These are phyloP conservation scores for Poecilia gillii DNA, from an alignment of 2,797 vertebrate species.

Conservation along the genomic window DNA sequence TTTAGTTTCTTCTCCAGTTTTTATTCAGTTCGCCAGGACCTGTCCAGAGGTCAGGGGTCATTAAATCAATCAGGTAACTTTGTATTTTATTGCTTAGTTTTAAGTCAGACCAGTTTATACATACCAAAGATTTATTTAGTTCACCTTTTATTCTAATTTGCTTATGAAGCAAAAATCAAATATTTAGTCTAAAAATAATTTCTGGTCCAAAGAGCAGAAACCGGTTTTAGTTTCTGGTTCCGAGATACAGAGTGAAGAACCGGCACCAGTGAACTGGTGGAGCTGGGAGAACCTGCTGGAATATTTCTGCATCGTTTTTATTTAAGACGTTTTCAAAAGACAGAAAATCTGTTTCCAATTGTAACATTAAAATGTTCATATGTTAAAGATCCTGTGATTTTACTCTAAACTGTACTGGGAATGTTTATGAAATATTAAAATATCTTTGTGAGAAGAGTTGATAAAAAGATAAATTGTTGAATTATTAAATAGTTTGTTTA, in stretches of 20 bases:
- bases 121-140: neutral
- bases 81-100: constrained; percentile 7
- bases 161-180: neutral
- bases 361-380: neutral
- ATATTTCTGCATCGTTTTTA: neutral
- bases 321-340: constrained; percentile 54
- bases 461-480: constrained; percentile 65
- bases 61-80: no score
- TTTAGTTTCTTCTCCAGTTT: no score
- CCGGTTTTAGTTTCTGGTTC: neutral
- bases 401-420: constrained; percentile 35
- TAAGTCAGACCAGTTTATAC: neutral
- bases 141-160: neutral
- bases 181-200: neutral
- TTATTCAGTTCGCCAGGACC: no score
- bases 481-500: neutral
- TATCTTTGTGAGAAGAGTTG: constrained; percentile 46
- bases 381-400: constrained; percentile 34
- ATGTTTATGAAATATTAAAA: constrained; percentile 2
- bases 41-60: no score
- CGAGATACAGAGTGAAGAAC: neutral
- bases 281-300: neutral
- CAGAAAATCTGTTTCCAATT: neutral
- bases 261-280: neutral
- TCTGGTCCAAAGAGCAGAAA: neutral